A percentile compares a stretch with the other conserved stretches of the same genome.
phyloP scores from a whole-genome alignment of 2,888 invertebrate species.

The Petrolisthes manimaculis region DNA sequence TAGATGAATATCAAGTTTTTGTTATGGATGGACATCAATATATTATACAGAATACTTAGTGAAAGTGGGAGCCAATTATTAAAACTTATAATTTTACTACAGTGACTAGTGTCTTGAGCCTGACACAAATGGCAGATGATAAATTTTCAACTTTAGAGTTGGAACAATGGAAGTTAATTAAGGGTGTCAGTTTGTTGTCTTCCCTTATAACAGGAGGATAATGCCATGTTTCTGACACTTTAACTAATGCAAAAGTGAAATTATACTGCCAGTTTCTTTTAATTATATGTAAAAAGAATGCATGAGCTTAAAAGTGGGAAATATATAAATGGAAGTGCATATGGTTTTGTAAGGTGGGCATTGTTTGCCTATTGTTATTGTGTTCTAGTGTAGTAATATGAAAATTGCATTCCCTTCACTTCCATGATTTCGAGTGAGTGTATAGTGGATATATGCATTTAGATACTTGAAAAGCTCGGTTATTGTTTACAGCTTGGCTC shows the following conservation, averaged over 20 bases:
- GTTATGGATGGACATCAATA: conserved; percentile 46
- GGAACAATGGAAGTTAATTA: conserved; percentile 22
- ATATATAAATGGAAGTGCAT: conserved; percentile 44
- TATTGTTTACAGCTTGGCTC: conserved; percentile 64
- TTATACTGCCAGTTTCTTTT: conserved; percentile 47
- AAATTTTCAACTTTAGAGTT: conserved; percentile 29
- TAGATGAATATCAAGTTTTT: conserved; percentile 34
- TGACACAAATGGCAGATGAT: conserved; percentile 49
- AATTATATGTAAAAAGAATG: conserved; percentile 41
- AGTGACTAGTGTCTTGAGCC: conserved; percentile 56
- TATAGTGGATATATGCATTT: conserved; percentile 62
- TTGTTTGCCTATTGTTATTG: conserved; percentile 58
- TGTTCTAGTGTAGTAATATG: conserved; percentile 51
- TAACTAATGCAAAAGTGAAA: conserved; percentile 14
- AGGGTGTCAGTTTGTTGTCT: conserved; percentile 45
- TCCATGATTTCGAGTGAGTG: conserved; percentile 59
- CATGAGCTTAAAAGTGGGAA: conserved; percentile 35
- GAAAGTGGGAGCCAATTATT: conserved; percentile 43
- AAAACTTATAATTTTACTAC: conserved; percentile 38
- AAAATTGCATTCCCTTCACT: conserved; percentile 64
- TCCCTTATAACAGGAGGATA: conserved; percentile 21
- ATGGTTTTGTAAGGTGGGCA: conserved; percentile 53
- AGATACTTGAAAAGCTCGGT: conserved; percentile 62
- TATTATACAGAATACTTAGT: conserved; percentile 29
- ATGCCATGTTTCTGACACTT: conserved; percentile 27